Conservation (phyloP, 2,888 invertebrate genomes). For the Caenorhabditis virilis region DNA sequence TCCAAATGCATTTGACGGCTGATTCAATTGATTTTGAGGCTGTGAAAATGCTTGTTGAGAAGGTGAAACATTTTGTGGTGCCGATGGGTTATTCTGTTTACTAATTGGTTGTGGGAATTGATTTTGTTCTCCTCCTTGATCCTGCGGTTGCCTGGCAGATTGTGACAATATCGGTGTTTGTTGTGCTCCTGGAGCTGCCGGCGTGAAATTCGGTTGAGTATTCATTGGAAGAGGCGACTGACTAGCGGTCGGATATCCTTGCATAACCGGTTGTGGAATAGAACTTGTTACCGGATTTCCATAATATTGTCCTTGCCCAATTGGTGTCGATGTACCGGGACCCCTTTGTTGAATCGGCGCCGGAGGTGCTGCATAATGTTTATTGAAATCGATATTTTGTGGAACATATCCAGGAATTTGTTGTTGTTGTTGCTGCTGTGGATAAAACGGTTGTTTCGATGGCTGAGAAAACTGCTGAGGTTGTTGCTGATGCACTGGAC, state of each 20-base stretch:
- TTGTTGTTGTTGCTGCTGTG: conserved; percentile 7
- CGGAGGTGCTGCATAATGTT: neutral
- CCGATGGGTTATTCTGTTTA: no score
- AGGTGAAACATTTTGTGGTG: no score
- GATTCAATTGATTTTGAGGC: neutral
- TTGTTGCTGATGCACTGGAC: neutral
- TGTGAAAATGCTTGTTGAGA: neutral
- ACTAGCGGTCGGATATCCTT: no score
- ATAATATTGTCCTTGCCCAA: neutral
- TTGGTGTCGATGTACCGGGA: neutral
- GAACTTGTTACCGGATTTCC: neutral
- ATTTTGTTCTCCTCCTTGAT: conserved; percentile 1
- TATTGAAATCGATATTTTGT: neutral
- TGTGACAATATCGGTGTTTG: neutral
- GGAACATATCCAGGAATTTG: neutral
- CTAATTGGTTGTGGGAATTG: neutral
- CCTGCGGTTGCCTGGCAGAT: neutral
- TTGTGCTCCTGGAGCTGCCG: neutral
- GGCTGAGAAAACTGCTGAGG: conserved; percentile 8
- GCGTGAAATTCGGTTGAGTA: neutral
- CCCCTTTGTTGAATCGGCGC: neutral
- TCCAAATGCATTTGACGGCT: neutral
- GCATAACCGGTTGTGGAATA: no score
- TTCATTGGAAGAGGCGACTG: neutral
- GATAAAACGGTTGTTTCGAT: conserved; percentile 13